phyloP scores from a whole-genome alignment of 2,113 vertebrate species.

The Oryzias melastigma region DNA sequence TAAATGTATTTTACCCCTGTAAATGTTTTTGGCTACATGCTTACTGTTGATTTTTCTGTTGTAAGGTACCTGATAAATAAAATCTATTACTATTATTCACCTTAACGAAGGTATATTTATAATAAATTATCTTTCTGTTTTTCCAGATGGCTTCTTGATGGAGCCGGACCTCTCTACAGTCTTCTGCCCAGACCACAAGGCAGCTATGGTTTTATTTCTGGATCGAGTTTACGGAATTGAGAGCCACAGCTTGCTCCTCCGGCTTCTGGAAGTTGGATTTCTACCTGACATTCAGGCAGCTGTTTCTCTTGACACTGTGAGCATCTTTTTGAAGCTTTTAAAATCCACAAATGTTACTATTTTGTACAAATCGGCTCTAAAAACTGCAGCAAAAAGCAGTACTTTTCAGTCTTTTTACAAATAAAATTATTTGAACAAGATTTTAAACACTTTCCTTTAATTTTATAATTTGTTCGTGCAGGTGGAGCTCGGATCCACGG shows the following conservation, averaged over 20 bases:
- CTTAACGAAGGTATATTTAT: not conserved
- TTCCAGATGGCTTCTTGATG: conserved; percentile 85
- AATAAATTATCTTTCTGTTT: not conserved
- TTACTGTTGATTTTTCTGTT: too few species aligned
- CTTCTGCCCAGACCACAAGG: conserved; percentile 97
- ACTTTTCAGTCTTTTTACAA: too few species aligned
- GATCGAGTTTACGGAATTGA: conserved; percentile 94
- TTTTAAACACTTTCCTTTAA: too few species aligned
- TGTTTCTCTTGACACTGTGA: conserved; percentile 90
- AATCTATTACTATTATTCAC: too few species aligned
- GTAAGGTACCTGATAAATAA: too few species aligned
- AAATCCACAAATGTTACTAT: too few species aligned
- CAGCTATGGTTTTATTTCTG: conserved; percentile 96
- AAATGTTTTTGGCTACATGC: too few species aligned
- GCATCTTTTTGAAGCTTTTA: not conserved
- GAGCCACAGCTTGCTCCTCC: conserved; percentile 86
- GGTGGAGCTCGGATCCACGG: conserved; percentile 88
- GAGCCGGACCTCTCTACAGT: conserved; percentile 91
- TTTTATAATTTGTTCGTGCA: conserved; percentile 38
- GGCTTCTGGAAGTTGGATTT: conserved; percentile 90
- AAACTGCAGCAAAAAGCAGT: too few species aligned
- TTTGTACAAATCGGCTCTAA: too few species aligned
- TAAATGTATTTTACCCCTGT: too few species aligned
- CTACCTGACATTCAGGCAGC: conserved; percentile 92
- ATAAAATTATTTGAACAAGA: too few species aligned